A percentile compares a stretch with the other conserved stretches of the same genome.
phyloP scores from a whole-genome alignment of 2,113 vertebrate species.

The Labeo catla region DNA sequence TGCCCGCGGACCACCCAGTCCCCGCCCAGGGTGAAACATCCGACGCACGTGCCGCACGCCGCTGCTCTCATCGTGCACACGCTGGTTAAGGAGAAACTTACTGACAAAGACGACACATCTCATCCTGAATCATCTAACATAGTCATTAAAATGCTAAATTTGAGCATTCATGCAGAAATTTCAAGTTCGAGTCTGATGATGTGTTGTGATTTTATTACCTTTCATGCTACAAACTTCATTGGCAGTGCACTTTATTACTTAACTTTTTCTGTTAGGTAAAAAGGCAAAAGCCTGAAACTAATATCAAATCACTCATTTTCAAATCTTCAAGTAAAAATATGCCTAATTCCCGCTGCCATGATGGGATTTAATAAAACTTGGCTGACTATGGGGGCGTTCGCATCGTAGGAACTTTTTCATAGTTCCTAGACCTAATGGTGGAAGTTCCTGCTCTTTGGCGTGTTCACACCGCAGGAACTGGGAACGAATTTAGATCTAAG shows the following conservation, averaged over 20 bases:
- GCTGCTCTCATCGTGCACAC: constrained; percentile 91
- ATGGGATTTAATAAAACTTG: too few species aligned
- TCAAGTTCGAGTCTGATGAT: background rate
- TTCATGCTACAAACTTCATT: background rate
- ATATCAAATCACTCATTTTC: too few species aligned
- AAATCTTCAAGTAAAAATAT: too few species aligned
- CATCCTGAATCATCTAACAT: background rate
- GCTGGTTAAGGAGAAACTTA: constrained; percentile 80
- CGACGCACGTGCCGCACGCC: constrained; percentile 97
- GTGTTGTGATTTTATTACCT: background rate
- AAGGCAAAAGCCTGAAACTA: too few species aligned
- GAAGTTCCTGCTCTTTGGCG: too few species aligned
- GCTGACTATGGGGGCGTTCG: too few species aligned
- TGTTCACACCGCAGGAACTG: too few species aligned
- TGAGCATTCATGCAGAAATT: background rate
- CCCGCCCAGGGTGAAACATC: constrained; percentile 98
- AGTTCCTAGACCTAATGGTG: too few species aligned
- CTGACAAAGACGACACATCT: background rate
- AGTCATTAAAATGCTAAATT: background rate
- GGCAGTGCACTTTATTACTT: background rate
- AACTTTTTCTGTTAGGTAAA: too few species aligned
- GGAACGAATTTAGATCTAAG: too few species aligned
- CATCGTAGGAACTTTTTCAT: too few species aligned
- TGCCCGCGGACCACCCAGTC: constrained; percentile 93
- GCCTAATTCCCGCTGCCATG: too few species aligned